A percentile compares a stretch with the other conserved stretches of the same genome.
Conservation (phyloP, 2,113 vertebrate species). For the Siniperca chuatsi region DNA sequence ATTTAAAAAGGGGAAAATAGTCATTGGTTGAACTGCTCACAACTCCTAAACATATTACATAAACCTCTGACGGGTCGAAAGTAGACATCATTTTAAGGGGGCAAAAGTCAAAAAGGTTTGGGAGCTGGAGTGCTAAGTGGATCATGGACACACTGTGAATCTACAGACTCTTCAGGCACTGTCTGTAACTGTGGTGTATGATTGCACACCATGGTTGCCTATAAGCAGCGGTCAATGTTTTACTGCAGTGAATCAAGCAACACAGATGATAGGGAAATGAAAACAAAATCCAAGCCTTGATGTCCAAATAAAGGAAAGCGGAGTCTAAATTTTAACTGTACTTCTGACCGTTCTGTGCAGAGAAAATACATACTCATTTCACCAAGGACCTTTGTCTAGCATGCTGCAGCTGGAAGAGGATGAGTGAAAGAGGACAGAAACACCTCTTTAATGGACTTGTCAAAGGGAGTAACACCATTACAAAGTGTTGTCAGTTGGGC, state of each 20-base stretch:
- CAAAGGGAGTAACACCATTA: conserved; percentile 66
- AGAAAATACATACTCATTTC: neutral
- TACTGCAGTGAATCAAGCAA: neutral
- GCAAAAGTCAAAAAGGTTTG: neutral
- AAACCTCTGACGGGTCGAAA: neutral
- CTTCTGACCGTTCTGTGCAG: neutral
- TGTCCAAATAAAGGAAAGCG: neutral
- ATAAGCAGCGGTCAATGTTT: conserved; percentile 9
- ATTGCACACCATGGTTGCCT: neutral
- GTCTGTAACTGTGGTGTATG: neutral
- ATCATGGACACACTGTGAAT: neutral
- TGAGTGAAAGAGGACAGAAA: conserved; percentile 38
- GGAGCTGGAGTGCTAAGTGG: neutral
- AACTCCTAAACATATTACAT: neutral
- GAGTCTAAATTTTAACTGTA: neutral
- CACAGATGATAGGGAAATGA: neutral
- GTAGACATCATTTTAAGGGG: neutral
- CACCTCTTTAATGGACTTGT: conserved; percentile 71
- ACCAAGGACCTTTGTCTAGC: conserved; percentile 10
- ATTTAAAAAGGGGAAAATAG: neutral
- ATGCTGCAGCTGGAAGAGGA: conserved; percentile 17
- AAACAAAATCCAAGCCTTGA: neutral
- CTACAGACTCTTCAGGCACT: too few relatives aligned
- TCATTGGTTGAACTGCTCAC: neutral
- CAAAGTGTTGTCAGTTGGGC: conserved; percentile 47